phyloP scores from a whole-genome alignment of 2,888 invertebrate genomes.

The Drosophila fungiperda region DNA sequence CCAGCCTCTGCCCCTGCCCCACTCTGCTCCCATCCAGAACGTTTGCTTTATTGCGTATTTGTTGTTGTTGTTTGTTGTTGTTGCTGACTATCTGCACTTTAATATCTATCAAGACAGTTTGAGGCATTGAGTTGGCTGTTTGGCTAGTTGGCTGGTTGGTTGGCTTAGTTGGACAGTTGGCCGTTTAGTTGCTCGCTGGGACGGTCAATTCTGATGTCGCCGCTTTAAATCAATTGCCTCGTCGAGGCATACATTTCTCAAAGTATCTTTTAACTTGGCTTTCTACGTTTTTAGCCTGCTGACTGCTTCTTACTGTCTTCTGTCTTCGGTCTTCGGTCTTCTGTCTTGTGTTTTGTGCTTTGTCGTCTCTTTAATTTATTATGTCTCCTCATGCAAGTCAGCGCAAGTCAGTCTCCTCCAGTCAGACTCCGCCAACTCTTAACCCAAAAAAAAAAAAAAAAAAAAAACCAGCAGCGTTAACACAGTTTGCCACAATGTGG shows the following conservation, averaged over 20 bases:
- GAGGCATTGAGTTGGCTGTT: conserved; percentile 23
- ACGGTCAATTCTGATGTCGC: conserved; percentile 43
- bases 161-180: conserved; percentile 13
- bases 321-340: conserved; percentile 8
- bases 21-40: conserved; percentile 21
- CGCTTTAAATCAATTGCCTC: conserved; percentile 68
- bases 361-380: conserved; percentile 69
- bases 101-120: conserved; percentile 50
- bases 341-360: conserved; percentile 24
- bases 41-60: conserved; percentile 33
- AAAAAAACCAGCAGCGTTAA: conserved; percentile 14
- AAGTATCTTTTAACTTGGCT: conserved; percentile 52
- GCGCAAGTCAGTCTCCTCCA: conserved; percentile 30
- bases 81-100: conserved; percentile 49
- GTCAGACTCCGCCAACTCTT: conserved; percentile 37
- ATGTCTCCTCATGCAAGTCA: conserved; percentile 66
- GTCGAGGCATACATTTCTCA: conserved; percentile 61
- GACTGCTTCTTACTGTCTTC: not conserved
- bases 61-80: conserved; percentile 1
- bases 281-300: conserved; percentile 21
- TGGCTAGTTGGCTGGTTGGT: not conserved
- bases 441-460: conserved; percentile 1
- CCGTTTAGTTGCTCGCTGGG: conserved; percentile 14
- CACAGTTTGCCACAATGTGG: conserved; percentile 42
- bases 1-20: conserved; percentile 27